Base-by-base conservation (phyloP, 2,797 vertebrate genomes). In the Distichodus sexfasciatus region DNA sequence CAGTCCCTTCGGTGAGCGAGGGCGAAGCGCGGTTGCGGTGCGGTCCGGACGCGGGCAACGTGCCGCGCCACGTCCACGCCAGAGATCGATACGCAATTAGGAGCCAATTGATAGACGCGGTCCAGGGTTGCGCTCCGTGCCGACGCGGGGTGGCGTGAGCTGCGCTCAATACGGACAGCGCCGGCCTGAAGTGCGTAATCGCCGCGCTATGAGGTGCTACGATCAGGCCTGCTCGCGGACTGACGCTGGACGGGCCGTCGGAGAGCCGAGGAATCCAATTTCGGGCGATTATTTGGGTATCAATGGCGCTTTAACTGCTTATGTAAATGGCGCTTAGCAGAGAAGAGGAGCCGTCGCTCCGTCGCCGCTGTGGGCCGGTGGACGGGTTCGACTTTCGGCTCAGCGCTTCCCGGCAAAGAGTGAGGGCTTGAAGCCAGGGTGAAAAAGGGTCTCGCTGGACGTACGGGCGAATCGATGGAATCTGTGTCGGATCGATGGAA, bases 1-100 rank as follows among this genome's bases (percentile, higher is more conserved):
- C 43, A 24, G 46, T 43, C 12, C n/a, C 26, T 26, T 31, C 24
- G 8, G 0, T 19, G 54, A n/a, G 46, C 6, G 15, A 60, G 19
- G 3, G 24, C 23, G 10, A n/a, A 10, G 28, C 14, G 0, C 57
- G n/a, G n/a, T n/a, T n/a, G n/a, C n/a, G n/a, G n/a, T n/a, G n/a
- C n/a, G n/a, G n/a, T n/a, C n/a, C n/a, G n/a, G n/a, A n/a, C n/a
- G n/a, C n/a, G n/a, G n/a, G n/a, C n/a, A n/a, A n/a, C n/a, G n/a
- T n/a, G n/a, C n/a, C n/a, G n/a, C n/a, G n/a, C n/a, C n/a, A n/a
- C n/a, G 75, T 43, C 71, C 72, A 66, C 77, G 81, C 83, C 68
- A 24, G 24, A 66, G 83, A 88, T 90, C 89, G 51, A 90, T 91
- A 89, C 80, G 84, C 85, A 87, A 88, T 90, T 90, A 89, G 75